Percentiles rank a stretch among this genome's conserved stretches.
These are phyloP conservation scores for Prolemur simus DNA, from an alignment of 2,113 vertebrate species.

Conservation along the genomic window DNA sequence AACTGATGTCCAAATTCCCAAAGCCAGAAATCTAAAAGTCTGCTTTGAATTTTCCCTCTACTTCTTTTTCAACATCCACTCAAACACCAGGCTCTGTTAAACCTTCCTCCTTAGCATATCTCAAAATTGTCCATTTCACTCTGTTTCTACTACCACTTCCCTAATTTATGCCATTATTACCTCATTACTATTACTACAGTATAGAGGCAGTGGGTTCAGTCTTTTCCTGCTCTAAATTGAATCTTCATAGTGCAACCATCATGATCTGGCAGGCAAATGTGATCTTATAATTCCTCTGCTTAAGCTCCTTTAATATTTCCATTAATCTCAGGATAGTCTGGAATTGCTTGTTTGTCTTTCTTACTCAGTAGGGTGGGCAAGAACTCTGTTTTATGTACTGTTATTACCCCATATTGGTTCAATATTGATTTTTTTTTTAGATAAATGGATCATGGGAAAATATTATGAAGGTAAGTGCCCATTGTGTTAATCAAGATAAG, in stretches of 20 bases:
- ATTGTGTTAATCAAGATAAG: constrained; percentile 12
- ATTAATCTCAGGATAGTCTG: neutral
- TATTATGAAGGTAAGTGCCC: neutral
- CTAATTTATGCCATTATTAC: neutral
- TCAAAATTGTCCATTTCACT: neutral
- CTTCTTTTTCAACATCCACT: neutral
- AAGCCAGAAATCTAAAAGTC: neutral
- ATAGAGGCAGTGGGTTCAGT: neutral
- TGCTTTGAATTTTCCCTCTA: neutral
- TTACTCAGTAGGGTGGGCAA: neutral
- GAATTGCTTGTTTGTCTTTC: neutral
- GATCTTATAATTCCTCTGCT: neutral
- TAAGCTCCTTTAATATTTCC: neutral
- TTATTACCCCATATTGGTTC: neutral
- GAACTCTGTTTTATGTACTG: constrained; percentile 1
- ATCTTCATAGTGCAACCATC: neutral
- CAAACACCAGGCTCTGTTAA: neutral
- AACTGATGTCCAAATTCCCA: neutral
- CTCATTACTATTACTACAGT: neutral
- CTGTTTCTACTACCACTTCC: neutral
- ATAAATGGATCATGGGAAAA: neutral
- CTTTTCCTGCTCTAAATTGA: neutral
- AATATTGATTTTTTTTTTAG: neutral
- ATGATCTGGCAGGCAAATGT: neutral
- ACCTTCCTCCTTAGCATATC: neutral